These are phyloP conservation scores for Scytalopus superciliaris DNA, from an alignment of 2,113 vertebrate species.

Conservation along the genomic window DNA sequence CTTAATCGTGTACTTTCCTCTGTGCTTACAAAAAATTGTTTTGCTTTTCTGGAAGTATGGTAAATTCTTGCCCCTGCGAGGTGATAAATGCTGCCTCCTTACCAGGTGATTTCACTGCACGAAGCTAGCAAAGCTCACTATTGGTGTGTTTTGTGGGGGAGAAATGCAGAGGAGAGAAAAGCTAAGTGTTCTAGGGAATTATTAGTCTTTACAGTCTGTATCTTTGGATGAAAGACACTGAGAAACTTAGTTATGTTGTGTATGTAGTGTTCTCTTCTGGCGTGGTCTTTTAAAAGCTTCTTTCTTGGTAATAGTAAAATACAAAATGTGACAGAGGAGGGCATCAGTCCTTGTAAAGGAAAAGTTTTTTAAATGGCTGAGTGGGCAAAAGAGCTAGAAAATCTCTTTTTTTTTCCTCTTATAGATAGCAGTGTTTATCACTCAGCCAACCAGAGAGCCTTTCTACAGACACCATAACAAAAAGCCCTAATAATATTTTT, in stretches of 20 bases:
- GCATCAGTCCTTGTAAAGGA: not conserved
- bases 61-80: not conserved
- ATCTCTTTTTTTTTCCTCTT: not conserved
- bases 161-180: not conserved
- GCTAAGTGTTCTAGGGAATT: not conserved
- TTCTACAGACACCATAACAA: slow-evolving; percentile 10
- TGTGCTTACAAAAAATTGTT: not conserved
- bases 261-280: not conserved
- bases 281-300: not conserved
- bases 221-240: not conserved
- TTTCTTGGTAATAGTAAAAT: not conserved
- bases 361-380: not conserved
- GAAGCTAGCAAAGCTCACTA: not conserved
- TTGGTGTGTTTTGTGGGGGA: not conserved
- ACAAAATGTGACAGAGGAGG: not conserved
- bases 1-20: fast-evolving
- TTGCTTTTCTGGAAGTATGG: not conserved
- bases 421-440: slow-evolving; percentile 19
- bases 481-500: slow-evolving; percentile 65
- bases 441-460: slow-evolving; percentile 14
- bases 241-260: not conserved
- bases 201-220: not conserved
- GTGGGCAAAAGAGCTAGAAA: not conserved
- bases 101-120: not conserved
- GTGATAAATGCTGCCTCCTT: not conserved